phyloP scores from a whole-genome alignment of 2,113 vertebrate genomes.

The Panthera leo region DNA sequence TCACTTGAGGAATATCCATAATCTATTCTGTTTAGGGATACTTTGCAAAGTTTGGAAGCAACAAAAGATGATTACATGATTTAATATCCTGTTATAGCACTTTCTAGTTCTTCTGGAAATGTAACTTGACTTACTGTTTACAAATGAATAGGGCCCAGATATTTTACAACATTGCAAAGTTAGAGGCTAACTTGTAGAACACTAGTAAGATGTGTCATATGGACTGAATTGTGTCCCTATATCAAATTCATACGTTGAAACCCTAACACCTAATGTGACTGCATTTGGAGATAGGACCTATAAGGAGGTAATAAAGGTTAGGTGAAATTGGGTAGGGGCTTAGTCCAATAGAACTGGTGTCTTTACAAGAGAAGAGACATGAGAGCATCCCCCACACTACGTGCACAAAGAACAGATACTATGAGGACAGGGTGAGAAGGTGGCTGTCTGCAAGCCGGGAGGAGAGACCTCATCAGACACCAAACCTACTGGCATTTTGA shows the following conservation, averaged over 20 bases:
- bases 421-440: not conserved
- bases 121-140: not conserved
- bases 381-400: not conserved
- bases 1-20: not conserved
- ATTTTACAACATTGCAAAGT: not conserved
- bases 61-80: not conserved
- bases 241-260: not conserved
- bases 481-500: not conserved
- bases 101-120: not conserved
- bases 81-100: not conserved
- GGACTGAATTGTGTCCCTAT: not conserved
- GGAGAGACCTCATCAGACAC: too few relatives aligned
- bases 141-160: not conserved
- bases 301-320: not conserved
- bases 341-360: not conserved
- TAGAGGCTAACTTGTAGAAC: not conserved
- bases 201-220: too few relatives aligned
- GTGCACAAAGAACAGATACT: not conserved
- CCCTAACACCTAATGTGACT: too few relatives aligned
- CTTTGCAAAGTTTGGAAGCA: not conserved
- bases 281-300: not conserved
- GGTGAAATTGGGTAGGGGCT: not conserved
- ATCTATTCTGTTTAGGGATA: not conserved
- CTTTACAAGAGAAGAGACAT: not conserved
- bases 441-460: not conserved